Conservation (phyloP, 2,888 invertebrate genomes). For the Orthonychiurus folsomi region DNA sequence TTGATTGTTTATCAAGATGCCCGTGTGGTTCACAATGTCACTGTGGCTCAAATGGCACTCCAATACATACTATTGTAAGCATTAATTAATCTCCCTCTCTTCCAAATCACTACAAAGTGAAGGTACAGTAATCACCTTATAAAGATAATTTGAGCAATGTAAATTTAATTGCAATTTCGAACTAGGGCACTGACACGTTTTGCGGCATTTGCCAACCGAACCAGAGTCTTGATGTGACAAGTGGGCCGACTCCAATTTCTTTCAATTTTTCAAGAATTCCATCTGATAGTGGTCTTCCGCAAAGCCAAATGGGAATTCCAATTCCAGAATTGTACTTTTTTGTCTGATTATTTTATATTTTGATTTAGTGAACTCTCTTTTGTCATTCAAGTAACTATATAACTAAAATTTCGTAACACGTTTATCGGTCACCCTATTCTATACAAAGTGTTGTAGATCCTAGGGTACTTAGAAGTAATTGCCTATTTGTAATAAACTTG, state of each 20-base stretch:
- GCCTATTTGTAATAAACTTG: no score
- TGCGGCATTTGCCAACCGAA: neutral
- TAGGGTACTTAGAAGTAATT: no score
- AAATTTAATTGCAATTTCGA: neutral
- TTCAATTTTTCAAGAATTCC: neutral
- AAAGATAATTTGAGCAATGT: no score
- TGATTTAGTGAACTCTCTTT: neutral
- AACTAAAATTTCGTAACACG: no score
- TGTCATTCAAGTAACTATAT: neutral
- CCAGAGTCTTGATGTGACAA: neutral
- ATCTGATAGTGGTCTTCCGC: no score
- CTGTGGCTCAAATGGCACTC: neutral
- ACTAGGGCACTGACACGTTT: neutral
- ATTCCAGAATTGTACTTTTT: neutral
- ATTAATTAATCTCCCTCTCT: no score
- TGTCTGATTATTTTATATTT: no score
- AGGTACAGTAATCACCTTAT: neutral
- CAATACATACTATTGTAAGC: neutral
- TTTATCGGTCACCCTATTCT: no score
- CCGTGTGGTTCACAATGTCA: neutral
- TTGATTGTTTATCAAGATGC: neutral
- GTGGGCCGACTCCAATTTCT: neutral
- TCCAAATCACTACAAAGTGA: neutral
- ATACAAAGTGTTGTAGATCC: no score
- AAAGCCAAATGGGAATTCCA: neutral